Evolutionary conservation across 2,113 vertebrate genomes (phyloP).

Genomic region (Pygoscelis adeliae): DNA sequence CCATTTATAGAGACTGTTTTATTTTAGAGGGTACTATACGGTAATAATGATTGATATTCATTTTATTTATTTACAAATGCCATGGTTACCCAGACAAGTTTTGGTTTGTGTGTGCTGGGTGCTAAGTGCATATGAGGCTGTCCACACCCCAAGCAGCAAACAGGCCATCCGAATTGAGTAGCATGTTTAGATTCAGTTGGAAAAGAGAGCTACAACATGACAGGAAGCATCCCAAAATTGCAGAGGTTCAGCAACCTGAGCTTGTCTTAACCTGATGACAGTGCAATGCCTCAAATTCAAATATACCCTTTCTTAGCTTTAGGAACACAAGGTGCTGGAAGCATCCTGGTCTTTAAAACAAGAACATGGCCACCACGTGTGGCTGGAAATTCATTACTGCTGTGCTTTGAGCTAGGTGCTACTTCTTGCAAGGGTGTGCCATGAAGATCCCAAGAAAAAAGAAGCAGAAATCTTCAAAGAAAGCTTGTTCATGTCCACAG

Average conservation of each 20-base stretch:
- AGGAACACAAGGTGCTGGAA: neutral
- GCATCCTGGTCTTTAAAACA: neutral
- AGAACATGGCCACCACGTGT: neutral
- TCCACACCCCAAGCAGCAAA: neutral
- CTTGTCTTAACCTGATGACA: neutral
- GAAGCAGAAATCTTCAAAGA: neutral
- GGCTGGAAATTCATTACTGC: neutral
- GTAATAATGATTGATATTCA: neutral
- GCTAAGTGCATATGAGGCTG: neutral
- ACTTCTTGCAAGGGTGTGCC: neutral
- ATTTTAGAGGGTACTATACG: neutral
- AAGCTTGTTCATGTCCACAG: neutral
- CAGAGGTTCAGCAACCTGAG: neutral
- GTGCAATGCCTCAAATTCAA: neutral
- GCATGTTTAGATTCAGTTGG: neutral
- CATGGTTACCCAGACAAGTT: neutral
- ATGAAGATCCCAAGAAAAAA: neutral
- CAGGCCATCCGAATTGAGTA: neutral
- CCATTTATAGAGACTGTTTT: constrained; percentile 37
- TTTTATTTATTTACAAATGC: constrained; percentile 41
- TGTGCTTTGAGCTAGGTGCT: neutral
- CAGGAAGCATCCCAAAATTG: neutral
- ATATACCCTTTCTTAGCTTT: neutral
- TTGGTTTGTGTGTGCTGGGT: neutral
- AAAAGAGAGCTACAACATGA: neutral